A percentile compares a stretch with the other conserved stretches of the same genome.
Evolutionary conservation across 2,113 vertebrate genomes (phyloP).

Genomic region (Ellobius talpinus): DNA sequence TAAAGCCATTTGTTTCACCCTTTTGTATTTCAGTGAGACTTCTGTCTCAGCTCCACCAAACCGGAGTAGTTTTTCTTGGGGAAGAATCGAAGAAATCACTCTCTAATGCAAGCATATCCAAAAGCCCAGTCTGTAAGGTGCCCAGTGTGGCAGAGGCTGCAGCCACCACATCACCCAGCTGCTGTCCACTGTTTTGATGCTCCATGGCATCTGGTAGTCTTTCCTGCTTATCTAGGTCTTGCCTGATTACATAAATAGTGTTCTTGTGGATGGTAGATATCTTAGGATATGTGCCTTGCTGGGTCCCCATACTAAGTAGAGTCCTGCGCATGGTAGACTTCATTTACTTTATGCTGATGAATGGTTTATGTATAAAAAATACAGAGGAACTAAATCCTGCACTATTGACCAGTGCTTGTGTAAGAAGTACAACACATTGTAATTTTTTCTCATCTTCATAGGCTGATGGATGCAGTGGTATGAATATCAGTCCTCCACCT

Average conservation of each 20-base stretch:
- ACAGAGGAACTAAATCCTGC: background rate
- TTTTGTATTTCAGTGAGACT: too few species aligned
- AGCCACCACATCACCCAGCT: too few species aligned
- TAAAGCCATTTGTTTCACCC: too few species aligned
- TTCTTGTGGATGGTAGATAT: background rate
- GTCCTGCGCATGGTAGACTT: background rate
- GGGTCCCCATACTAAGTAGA: background rate
- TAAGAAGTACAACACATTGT: background rate
- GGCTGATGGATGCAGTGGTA: background rate
- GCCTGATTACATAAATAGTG: background rate
- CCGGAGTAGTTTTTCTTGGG: too few species aligned
- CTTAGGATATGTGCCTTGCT: background rate
- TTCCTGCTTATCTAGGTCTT: background rate
- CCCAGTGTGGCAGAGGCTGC: too few species aligned
- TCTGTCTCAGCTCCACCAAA: too few species aligned
- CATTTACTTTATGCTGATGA: background rate
- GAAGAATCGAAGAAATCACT: too few species aligned
- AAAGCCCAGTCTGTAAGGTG: too few species aligned
- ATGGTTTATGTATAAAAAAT: background rate
- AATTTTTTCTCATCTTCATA: background rate
- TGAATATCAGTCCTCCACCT: background rate
- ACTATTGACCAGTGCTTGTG: background rate
- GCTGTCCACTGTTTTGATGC: background rate
- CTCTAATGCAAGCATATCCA: too few species aligned
- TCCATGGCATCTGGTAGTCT: background rate